Conservation (phyloP, 2,888 invertebrate species). For the Aphodius sticticus region DNA sequence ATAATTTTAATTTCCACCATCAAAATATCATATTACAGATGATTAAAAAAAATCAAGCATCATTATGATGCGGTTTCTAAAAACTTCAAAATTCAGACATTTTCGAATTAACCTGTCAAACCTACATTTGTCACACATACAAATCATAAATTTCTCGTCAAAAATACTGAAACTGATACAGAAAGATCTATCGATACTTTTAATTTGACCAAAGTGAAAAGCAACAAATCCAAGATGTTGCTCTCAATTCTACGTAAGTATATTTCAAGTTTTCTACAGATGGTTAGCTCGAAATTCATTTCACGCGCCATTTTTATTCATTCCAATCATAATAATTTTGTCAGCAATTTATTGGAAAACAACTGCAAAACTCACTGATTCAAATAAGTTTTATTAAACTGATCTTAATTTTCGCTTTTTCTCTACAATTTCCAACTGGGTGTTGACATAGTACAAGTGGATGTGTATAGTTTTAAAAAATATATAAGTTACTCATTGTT, state of each 20-base stretch:
- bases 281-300: neutral
- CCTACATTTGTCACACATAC: neutral
- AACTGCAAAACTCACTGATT: too few species aligned
- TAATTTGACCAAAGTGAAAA: neutral
- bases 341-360: too few species aligned
- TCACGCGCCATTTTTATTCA: neutral
- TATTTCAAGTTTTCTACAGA: neutral
- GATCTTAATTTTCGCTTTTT: too few species aligned
- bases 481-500: too few species aligned
- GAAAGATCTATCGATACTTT: neutral
- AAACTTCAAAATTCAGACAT: neutral
- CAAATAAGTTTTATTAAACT: too few species aligned
- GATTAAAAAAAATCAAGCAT: too few species aligned
- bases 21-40: too few species aligned
- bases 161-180: neutral
- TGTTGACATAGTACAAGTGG: too few species aligned
- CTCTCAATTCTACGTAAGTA: neutral
- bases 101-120: neutral
- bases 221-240: neutral
- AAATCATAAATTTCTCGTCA: neutral
- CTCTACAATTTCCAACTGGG: too few species aligned
- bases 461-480: too few species aligned
- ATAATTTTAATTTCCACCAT: too few species aligned
- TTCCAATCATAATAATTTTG: too few species aligned
- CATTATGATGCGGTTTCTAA: neutral